Evolutionary conservation across 1,140 invertebrate genomes (phyloP).

Genomic region (Meloidogyne hapla): DNA sequence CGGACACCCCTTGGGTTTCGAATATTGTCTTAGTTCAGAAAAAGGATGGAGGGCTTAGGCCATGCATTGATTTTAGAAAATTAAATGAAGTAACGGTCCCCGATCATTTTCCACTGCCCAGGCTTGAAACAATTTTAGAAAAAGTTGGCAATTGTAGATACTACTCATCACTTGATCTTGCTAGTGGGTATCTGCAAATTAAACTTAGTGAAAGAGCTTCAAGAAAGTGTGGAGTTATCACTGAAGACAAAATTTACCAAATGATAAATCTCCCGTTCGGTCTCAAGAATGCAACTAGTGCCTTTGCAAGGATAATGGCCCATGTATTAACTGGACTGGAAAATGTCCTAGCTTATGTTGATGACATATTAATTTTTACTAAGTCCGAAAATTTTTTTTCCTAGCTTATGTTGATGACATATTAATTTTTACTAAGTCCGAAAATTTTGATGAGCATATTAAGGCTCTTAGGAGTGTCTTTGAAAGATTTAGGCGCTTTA

Average conservation of each 20-base stretch:
- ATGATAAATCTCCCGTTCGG: conserved; percentile 3
- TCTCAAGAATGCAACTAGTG: background rate
- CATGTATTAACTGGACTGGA: background rate
- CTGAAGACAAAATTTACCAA: background rate
- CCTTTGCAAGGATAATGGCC: background rate
- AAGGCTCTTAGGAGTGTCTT: background rate
- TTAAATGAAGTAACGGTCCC: conserved; percentile 65
- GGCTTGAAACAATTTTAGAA: conserved; percentile 65
- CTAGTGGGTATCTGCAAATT: conserved; percentile 12
- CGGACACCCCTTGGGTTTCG: conserved; percentile 1
- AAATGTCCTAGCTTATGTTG: background rate
- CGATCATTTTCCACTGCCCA: conserved; percentile 68
- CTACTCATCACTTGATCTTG: conserved; percentile 8
- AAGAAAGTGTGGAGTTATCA: conserved; percentile 3
- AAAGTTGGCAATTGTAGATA: background rate
- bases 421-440: background rate
- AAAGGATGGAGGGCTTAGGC: conserved; percentile 19
- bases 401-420: conserved; percentile 3
- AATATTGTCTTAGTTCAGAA: conserved; percentile 11
- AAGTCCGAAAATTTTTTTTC: background rate
- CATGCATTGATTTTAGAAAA: conserved; percentile 67
- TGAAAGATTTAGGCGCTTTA: conserved; percentile 1
- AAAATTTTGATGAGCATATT: background rate
- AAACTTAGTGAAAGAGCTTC: background rate
- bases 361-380: background rate